Conservation (phyloP, 2,797 vertebrate species). For the Furcifer pardalis region DNA sequence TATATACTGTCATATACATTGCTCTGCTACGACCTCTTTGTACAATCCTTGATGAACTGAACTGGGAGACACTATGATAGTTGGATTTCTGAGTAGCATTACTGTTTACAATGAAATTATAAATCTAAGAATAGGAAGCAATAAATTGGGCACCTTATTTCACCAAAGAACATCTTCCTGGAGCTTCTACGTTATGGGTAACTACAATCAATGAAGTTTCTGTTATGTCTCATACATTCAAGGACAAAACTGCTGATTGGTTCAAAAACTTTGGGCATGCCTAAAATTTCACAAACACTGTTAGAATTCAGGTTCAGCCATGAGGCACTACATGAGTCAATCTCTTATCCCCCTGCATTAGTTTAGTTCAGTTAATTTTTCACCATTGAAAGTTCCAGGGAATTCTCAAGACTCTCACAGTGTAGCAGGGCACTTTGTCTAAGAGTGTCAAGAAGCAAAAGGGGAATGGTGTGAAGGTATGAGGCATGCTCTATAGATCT, state of each 20-base stretch:
- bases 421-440: too few species aligned
- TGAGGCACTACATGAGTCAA: not conserved
- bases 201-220: not conserved
- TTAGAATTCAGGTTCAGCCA: not conserved
- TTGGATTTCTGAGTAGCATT: too few species aligned
- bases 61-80: too few species aligned
- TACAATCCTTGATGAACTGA: too few species aligned
- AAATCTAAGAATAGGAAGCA: too few species aligned
- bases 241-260: not conserved
- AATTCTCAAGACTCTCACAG: too few species aligned
- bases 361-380: not conserved
- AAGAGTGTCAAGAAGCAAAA: too few species aligned
- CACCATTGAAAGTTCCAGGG: not conserved
- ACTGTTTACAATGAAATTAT: too few species aligned
- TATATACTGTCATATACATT: too few species aligned
- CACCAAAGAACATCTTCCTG: not conserved
- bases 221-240: not conserved
- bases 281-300: not conserved
- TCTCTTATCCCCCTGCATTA: not conserved
- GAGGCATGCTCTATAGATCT: too few species aligned
- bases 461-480: too few species aligned
- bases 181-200: not conserved
- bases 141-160: not conserved
- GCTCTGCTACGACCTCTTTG: too few species aligned
- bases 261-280: not conserved